Evolutionary conservation across 1,140 invertebrate species (phyloP).

Genomic region (Diplogasteroides magnus): DNA sequence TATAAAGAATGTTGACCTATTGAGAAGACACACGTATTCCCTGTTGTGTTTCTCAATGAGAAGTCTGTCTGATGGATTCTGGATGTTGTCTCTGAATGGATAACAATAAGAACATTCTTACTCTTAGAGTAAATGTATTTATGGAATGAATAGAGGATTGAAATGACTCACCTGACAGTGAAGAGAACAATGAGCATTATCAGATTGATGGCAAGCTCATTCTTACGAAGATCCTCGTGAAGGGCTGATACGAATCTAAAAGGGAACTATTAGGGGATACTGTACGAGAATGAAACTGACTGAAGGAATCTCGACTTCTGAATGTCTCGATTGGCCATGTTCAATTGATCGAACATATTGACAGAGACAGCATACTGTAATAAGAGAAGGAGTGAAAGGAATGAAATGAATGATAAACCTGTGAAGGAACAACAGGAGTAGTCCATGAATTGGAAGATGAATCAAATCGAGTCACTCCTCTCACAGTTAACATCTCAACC

Average conservation of each 20-base stretch:
- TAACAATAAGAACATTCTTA: too few species aligned
- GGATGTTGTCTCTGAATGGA: conserved; percentile 11
- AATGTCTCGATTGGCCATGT: conserved; percentile 31
- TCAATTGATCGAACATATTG: conserved; percentile 47
- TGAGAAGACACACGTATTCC: conserved; percentile 37
- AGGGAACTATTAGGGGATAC: neutral
- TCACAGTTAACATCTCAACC: conserved; percentile 46
- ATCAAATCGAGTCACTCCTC: conserved; percentile 42
- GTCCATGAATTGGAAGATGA: conserved; percentile 33
- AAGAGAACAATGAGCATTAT: conserved; percentile 42
- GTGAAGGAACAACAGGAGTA: conserved; percentile 25
- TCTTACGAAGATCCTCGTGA: conserved; percentile 28
- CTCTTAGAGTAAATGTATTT: too few species aligned
- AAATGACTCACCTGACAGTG: too few species aligned
- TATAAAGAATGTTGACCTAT: conserved; percentile 34
- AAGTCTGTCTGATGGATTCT: conserved; percentile 25
- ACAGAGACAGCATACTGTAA: conserved; percentile 28
- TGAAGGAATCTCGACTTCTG: conserved; percentile 33
- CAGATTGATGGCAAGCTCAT: conserved; percentile 38
- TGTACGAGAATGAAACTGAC: conserved; percentile 15
- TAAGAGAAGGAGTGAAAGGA: conserved; percentile 29
- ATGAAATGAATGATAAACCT: conserved; percentile 32
- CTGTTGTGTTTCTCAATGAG: conserved; percentile 29
- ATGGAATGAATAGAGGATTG: too few species aligned
- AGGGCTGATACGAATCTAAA: conserved; percentile 40